Evolutionary conservation across 2,113 vertebrate species (phyloP).

Genomic region (Aspidoscelis tigris): DNA sequence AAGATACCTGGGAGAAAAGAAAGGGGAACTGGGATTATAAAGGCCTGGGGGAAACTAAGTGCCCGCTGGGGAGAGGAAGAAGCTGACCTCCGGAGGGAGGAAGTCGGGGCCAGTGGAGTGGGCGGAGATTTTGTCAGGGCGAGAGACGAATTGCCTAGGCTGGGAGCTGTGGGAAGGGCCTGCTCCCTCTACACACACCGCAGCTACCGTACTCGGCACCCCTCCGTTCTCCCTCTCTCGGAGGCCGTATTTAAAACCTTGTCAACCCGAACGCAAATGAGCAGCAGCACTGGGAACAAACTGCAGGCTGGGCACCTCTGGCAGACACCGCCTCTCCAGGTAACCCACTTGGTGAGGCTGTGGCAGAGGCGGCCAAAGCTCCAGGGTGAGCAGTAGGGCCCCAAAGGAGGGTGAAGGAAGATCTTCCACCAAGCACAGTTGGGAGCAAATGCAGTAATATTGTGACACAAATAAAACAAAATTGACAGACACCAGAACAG

Average conservation of each 20-base stretch:
- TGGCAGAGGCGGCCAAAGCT: neutral
- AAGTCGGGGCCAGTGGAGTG: neutral
- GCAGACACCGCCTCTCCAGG: neutral
- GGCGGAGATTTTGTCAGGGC: neutral
- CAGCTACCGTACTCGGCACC: too few relatives aligned
- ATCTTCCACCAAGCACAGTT: too few relatives aligned
- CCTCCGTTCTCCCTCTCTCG: neutral
- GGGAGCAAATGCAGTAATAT: too few relatives aligned
- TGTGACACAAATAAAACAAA: too few relatives aligned
- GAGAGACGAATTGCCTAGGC: neutral
- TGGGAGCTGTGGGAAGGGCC: too few relatives aligned
- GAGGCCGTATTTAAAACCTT: too few relatives aligned
- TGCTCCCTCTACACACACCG: too few relatives aligned
- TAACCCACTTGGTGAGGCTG: neutral
- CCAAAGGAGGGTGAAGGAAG: neutral
- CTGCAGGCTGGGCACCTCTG: neutral
- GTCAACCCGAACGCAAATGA: too few relatives aligned
- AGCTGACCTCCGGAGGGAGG: neutral
- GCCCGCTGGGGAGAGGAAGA: neutral
- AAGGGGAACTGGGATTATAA: neutral
- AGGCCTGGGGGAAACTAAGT: conserved; percentile 11
- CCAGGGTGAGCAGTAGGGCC: too few relatives aligned
- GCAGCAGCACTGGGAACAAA: neutral
- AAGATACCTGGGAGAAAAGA: neutral
- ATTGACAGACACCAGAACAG: too few relatives aligned